Base-by-base conservation (phyloP, 2,797 vertebrate genomes). In the Zalophus californianus region DNA sequence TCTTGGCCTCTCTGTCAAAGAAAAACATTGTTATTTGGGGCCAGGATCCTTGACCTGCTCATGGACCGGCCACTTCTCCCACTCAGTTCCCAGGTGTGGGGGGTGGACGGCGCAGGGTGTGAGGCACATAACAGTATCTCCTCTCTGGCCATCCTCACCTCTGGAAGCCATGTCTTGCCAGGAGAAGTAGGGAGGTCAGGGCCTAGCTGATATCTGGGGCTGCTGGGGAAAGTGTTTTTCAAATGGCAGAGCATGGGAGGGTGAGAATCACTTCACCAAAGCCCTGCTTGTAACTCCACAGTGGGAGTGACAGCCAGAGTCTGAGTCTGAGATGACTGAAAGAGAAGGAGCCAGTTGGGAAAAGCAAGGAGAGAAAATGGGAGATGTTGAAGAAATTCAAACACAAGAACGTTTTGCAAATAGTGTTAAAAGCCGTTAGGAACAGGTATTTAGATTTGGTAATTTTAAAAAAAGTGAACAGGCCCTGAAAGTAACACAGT, bases 311-410 rank as follows among this genome's bases (percentile, higher is more conserved):
- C n/a, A 80, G 35, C 32, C 35, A 56, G 52, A 6, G 21, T 91
- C 52, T 6, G 52, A 6, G 21, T 91, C 52, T 6, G 12, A 72
- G 35, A 29, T 27, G 75, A 58, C n/a, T 50, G 16, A 35, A 27
- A 77, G 25, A 78, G 44, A 14, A 35, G 29, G 50, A n/a, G 25
- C 5, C 60, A 9, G 4, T 4, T 77, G 52, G 89, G 58, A 64
- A 72, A 91, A 54, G 7, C 11, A 77, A 72, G 23, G 23, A 23
- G 29, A 60, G 64, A 58, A 77, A 54, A 73, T 48, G 13, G 29
- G 72, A 75, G 56, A 52, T 27, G 25, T 18, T 80, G 89, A 88
- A 72, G 86, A 86, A 82, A 94, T 80, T 70, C 41, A 89, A 90
- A 70, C 21, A 89, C 1, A 80, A 54, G 66, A 78, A 7, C 52